These are phyloP conservation scores for Lepus americanus DNA, from an alignment of 2,113 vertebrate genomes.

Conservation along the genomic window DNA sequence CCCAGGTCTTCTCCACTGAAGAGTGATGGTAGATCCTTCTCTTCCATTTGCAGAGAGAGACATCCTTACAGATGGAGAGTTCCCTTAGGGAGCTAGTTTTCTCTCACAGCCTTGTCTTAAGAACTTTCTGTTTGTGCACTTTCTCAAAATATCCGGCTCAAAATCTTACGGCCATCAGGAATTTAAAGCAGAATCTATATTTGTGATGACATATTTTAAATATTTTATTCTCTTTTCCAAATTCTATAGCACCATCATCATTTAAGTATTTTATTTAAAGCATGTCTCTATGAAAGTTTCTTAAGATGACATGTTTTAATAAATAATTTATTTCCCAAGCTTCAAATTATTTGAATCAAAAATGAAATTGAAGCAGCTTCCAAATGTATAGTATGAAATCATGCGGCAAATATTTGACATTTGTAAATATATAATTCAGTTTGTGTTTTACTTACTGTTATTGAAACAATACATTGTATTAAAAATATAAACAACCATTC, in stretches of 20 bases:
- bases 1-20: background rate
- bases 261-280: background rate
- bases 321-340: background rate
- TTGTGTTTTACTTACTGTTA: constrained; percentile 32
- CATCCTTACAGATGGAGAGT: background rate
- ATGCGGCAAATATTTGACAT: background rate
- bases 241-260: background rate
- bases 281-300: background rate
- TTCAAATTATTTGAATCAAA: constrained; percentile 11
- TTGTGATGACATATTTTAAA: background rate
- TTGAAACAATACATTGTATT: background rate
- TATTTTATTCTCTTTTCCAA: background rate
- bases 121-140: background rate
- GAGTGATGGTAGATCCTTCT: background rate
- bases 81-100: background rate
- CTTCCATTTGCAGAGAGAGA: background rate
- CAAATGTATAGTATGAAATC: background rate
- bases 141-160: background rate
- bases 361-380: background rate
- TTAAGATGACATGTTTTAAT: background rate
- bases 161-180: background rate
- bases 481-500: background rate
- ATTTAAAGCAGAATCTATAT: background rate
- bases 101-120: background rate
- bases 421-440: constrained; percentile 37